These are phyloP conservation scores for Chiroxiphia lanceolata DNA, from an alignment of 2,797 vertebrate species.

Conservation along the genomic window DNA sequence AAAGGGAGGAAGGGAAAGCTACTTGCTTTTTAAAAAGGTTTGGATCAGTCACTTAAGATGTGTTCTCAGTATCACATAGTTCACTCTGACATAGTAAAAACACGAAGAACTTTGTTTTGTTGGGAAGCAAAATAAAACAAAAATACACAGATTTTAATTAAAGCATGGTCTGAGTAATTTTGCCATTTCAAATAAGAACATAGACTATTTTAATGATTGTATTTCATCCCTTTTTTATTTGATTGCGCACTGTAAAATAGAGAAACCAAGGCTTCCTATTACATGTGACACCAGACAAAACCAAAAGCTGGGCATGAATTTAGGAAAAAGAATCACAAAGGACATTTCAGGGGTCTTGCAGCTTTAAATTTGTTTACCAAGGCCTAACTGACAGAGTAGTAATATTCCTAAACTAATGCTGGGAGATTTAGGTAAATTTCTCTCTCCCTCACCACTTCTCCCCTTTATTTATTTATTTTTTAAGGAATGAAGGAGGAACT, in stretches of 20 bases:
- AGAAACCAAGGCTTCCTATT: not conserved
- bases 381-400: not conserved
- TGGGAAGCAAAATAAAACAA: not conserved
- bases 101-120: not conserved
- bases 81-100: not conserved
- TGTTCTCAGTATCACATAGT: not conserved
- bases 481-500: not conserved
- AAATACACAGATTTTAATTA: not conserved
- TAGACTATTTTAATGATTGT: not conserved
- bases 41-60: not conserved
- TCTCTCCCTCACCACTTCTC: not conserved
- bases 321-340: not conserved
- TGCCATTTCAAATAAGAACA: not conserved
- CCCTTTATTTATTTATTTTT: not conserved
- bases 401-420: not conserved
- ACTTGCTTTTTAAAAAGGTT: not conserved
- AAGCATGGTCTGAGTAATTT: not conserved
- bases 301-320: not conserved
- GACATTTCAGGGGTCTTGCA: not conserved
- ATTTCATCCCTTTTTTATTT: not conserved
- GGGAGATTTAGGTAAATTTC: not conserved
- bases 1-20: not conserved
- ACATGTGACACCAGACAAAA: not conserved
- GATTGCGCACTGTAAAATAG: not conserved
- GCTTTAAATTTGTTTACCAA: not conserved